Base-by-base conservation (phyloP, 1,140 invertebrate species). In the Drosophila tristis region DNA sequence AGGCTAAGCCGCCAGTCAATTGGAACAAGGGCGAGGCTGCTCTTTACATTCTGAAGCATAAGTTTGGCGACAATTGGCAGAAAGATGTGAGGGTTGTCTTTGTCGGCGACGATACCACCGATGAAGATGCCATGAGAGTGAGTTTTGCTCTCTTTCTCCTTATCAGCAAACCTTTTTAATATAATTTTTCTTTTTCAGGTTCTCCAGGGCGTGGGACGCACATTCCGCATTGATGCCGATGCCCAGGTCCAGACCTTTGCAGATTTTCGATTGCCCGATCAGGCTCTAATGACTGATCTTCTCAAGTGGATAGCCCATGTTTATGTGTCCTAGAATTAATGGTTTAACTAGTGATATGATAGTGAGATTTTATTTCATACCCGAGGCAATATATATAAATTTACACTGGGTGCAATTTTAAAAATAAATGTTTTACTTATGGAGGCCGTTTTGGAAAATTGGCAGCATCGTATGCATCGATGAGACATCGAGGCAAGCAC, bases 11-110 rank as follows among this genome's bases (percentile, higher is more conserved):
- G 8, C 97, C 97, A 2, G 97, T 98, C 0, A 94, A 96, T 78
- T 98, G 97, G 97, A 96, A 98, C 89, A 98, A 98, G 91, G 97
- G 92, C 79, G 94, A 96, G 49, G 97, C 97, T 16, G 96, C 96
- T 0, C 95, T 97, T 66, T 97, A 98, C 86, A 98, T 98, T 65
- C 91, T 98, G n/a, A 94, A 96, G 57, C 97, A 96, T 1, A 95
- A 96, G 0, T 98, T 98, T 90, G 97, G 97, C 0, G 93, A 97
- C 0, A 95, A 97, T 91, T 98, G 97, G 97, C 95, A 95, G 62
- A 95, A 97, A 90, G 93, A 97, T 31, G 96, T 97, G 58, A 94
- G 95, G 66, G 97, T 97, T 70, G 96, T 98, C 67, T 98, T 97
- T 84, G 97, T 95, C 42, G 97, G 97, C 62, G 97, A 98, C 92